Conservation (phyloP, 2,797 vertebrate genomes). For the Rhynchotus rufescens region DNA sequence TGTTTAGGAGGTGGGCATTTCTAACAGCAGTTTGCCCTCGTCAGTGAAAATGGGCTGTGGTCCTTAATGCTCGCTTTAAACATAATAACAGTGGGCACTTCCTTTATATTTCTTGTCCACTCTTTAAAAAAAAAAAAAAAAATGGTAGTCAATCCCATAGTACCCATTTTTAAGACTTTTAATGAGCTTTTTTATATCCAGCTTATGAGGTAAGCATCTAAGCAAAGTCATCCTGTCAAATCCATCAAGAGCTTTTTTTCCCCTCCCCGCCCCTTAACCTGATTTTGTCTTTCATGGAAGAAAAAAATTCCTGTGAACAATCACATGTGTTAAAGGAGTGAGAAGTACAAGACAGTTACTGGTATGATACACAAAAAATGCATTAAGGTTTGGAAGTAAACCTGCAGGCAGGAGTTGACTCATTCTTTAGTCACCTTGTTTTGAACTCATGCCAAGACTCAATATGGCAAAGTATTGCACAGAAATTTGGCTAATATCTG, state of each 20-base stretch:
- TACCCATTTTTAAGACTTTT: not conserved
- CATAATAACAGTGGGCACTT: not conserved
- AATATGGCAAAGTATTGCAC: not conserved
- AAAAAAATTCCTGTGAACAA: not conserved
- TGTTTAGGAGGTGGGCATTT: not conserved
- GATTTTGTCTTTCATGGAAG: not conserved
- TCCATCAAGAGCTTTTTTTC: not conserved
- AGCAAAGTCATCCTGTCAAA: not conserved
- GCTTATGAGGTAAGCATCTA: not conserved
- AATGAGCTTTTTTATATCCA: not conserved
- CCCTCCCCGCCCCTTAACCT: not conserved
- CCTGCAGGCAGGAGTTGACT: constrained; percentile 34
- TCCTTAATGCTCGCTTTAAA: not conserved
- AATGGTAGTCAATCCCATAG: not conserved
- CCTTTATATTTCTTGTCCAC: not conserved
- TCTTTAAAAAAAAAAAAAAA: not conserved
- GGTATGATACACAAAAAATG: constrained; percentile 51
- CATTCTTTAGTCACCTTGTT: constrained; percentile 34
- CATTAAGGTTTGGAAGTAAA: constrained; percentile 31
- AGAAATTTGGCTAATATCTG: not conserved
- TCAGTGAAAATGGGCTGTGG: not conserved
- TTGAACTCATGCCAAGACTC: not conserved
- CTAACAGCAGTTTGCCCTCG: not conserved
- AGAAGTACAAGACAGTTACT: not conserved
- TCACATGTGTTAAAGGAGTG: constrained; percentile 16